Base-by-base conservation (phyloP, 37 sponge, comb jelly and placozoan genomes). In the Mnemiopsis leidyi region DNA sequence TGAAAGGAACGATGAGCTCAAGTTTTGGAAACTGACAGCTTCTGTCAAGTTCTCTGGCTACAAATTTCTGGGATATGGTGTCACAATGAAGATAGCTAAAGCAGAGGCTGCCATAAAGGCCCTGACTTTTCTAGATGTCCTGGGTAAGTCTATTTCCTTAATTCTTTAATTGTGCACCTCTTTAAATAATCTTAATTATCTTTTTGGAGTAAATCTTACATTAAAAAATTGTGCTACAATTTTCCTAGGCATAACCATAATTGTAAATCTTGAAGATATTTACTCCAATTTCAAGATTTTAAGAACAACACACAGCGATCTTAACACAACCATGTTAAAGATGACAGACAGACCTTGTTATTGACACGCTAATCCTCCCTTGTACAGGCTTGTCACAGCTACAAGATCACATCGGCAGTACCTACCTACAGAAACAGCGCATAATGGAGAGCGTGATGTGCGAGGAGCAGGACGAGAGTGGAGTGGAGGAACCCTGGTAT, bases 21-120 rank as follows among this genome's bases (percentile, higher is more conserved):
- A 77, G 35, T 77, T 33, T 32, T 77, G 79, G 79, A 77, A 77
- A 20, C 32, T 77, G 18, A 77, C 79, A 32, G 79, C 79, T 18
- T 77, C 36, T 31, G 79, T 77, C 36, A 77, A 77, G 35, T 77
- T 77, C 35, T 31, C 79, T 77, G 79, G 79, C 20, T 77, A 77
- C 32, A 77, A 77, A 32, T 77, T 77, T 18, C 79, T 77, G 79
- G 79, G 79, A 0, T 77, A 77, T 32, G 79, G 79, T 16, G 79
- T 77, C 3, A 77, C 79, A 1, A 77, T 77, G 79, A 77, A 31
- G 20, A 77, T 77, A 20, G 79, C 79, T 31, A 77, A 77, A 34
- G 34, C 79, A 34, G 79, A 77, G 33, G 79, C 79, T 34, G 79
- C 79, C 9, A 77, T 77, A 33, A 77, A 77, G 18, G 79, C 79